phyloP scores from a whole-genome alignment of 2,888 invertebrate species.

The Lissocephala sabroskyi region DNA sequence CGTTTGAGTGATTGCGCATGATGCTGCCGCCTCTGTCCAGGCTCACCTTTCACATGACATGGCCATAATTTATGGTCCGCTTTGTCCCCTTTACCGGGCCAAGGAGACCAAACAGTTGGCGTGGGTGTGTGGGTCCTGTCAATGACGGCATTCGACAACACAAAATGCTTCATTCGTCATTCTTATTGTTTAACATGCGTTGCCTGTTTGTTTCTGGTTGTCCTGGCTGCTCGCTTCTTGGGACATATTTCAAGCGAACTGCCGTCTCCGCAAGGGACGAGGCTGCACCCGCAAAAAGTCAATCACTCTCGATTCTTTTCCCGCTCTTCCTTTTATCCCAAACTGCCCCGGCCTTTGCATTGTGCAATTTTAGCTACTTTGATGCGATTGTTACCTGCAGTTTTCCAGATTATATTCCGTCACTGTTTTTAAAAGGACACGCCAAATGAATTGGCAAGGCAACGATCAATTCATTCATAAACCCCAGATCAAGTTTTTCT shows the following conservation, averaged over 20 bases:
- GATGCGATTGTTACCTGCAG: slow-evolving; percentile 21
- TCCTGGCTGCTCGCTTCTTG: slow-evolving; percentile 11
- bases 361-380: slow-evolving; percentile 30
- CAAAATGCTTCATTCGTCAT: slow-evolving; percentile 55
- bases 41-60: slow-evolving; percentile 34
- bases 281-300: slow-evolving; percentile 33
- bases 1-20: background rate
- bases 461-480: slow-evolving; percentile 50
- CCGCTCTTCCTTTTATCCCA: slow-evolving; percentile 9
- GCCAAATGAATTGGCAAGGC: slow-evolving; percentile 51
- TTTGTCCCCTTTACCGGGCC: slow-evolving; percentile 11
- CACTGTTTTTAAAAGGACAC: slow-evolving; percentile 16
- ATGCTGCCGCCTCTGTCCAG: too few species aligned
- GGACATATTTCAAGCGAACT: slow-evolving; percentile 38
- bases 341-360: too few species aligned
- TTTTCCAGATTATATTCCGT: slow-evolving; percentile 7
- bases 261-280: background rate
- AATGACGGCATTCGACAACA: slow-evolving; percentile 44
- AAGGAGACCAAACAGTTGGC: slow-evolving; percentile 15
- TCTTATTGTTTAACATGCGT: slow-evolving; percentile 41
- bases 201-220: slow-evolving; percentile 15
- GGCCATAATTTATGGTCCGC: slow-evolving; percentile 50
- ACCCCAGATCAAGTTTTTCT: too few species aligned
- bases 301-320: slow-evolving; percentile 51
- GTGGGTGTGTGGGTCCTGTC: slow-evolving; percentile 31